Conservation (phyloP, 1,140 invertebrate genomes). For the Asbolus verrucosus region DNA sequence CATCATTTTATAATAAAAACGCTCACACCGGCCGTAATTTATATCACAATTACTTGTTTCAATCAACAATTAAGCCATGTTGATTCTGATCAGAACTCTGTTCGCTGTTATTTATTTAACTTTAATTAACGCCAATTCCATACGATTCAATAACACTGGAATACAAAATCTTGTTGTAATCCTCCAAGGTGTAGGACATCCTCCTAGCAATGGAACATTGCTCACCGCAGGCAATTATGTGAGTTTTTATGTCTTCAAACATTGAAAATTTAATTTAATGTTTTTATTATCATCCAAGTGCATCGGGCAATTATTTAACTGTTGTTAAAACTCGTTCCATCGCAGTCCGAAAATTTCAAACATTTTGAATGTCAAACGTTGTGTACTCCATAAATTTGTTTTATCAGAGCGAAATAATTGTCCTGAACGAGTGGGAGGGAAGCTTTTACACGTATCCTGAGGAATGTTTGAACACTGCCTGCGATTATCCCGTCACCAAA, state of each 20-base stretch:
- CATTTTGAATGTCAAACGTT: no score
- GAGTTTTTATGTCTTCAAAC: not conserved
- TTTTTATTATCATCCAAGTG: no score
- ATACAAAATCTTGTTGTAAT: slow-evolving; percentile 16
- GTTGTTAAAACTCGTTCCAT: no score
- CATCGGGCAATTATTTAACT: no score
- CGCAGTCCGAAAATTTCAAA: no score
- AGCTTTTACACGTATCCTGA: slow-evolving; percentile 27
- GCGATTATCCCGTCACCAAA: slow-evolving; percentile 15
- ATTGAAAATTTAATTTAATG: no score
- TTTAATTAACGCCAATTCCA: slow-evolving; percentile 13
- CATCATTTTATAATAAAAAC: no score
- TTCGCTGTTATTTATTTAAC: not conserved
- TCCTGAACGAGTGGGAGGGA: slow-evolving; percentile 11
- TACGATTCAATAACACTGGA: slow-evolving; percentile 22
- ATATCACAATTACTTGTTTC: not conserved
- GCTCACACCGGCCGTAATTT: no score
- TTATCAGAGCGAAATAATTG: not conserved
- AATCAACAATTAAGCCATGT: not conserved
- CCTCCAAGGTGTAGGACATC: slow-evolving; percentile 11
- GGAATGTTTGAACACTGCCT: not conserved
- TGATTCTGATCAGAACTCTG: not conserved
- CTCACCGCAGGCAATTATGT: slow-evolving; percentile 4
- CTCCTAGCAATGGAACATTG: not conserved
- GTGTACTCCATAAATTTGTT: not conserved